Evolutionary conservation across 2,113 vertebrate species (phyloP).

Genomic region (Hippocampus barbouri): DNA sequence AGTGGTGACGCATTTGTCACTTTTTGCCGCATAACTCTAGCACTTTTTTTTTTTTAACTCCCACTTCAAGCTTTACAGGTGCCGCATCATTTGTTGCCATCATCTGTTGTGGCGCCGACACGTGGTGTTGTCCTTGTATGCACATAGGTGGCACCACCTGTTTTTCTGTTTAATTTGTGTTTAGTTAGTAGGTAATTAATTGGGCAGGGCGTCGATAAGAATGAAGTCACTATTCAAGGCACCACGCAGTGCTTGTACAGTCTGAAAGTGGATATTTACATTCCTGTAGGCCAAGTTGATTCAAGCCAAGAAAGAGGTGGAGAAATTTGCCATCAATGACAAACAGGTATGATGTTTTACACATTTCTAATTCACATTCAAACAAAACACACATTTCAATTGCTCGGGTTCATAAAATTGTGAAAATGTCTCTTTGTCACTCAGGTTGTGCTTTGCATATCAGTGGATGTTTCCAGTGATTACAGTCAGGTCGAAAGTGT

Average conservation of each 20-base stretch:
- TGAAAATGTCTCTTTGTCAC: constrained; percentile 1
- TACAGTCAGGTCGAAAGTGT: constrained; percentile 91
- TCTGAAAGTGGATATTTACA: background rate
- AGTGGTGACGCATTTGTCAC: no score
- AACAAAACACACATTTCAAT: background rate
- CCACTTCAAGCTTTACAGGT: no score
- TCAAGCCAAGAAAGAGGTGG: constrained; percentile 94
- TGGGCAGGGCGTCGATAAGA: background rate
- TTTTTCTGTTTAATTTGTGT: no score
- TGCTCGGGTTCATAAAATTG: background rate
- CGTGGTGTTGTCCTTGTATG: no score
- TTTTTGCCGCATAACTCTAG: no score
- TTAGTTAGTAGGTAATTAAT: no score
- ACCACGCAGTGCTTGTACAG: background rate
- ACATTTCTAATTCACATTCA: background rate
- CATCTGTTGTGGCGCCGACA: no score
- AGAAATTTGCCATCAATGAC: constrained; percentile 89
- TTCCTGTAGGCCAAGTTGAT: constrained; percentile 82
- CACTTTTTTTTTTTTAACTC: no score
- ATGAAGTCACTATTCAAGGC: background rate
- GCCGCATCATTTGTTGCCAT: no score
- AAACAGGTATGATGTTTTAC: constrained; percentile 79
- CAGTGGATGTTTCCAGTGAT: constrained; percentile 92
- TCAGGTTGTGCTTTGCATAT: constrained; percentile 94
- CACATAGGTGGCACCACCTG: no score